Base-by-base conservation (phyloP, 2,113 vertebrate species). In the Percina caprodes region DNA sequence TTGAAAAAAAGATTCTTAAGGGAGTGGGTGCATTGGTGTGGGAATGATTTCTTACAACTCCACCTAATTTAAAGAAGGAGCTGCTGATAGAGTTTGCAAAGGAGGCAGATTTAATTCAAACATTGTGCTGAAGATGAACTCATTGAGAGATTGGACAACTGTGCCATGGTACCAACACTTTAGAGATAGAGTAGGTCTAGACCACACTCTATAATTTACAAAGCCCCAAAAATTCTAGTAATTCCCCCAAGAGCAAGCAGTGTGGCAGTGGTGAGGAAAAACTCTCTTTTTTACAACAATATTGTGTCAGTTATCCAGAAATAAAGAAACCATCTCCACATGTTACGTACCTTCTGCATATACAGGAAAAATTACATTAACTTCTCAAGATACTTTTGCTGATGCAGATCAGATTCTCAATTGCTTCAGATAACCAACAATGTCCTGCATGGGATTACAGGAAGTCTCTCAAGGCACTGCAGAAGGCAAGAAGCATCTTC, bases 401-500 rank as follows among this genome's bases (percentile, higher is more conserved):
- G 33, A 49, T 63, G 48, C 19, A 48, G 54, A 49, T 19, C 9
- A 48, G 24, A 60, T 46, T 73, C 16, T 62, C 48, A 51, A 52
- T 26, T 45, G 8, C 8, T 65, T 21, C 48, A 19, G 35, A 68
- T 26, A 19, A 16, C 63, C 18, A 67, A 0, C 14, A 16, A 19
- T n/a, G 54, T 49, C 52, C 60, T 58, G 26, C 49, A 10, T 35
- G 33, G 13, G 13, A 46, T 67, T 45, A 23, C 26, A 66, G 24
- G 46, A 65, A 60, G 35, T 69, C 26, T 76, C 58, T 51, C 45
- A 74, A 72, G 35, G 56, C 51, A 46, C 42, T 9, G 14, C 80
- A 84, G 70, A 86, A 71, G 73, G 73, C 45, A 52, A 61, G 39
- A 66, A n/a, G 74, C 74, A 30, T 73, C 66, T 3, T n/a, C 21